phyloP scores from a whole-genome alignment of 1,140 invertebrate species.

The Drosophila lini region DNA sequence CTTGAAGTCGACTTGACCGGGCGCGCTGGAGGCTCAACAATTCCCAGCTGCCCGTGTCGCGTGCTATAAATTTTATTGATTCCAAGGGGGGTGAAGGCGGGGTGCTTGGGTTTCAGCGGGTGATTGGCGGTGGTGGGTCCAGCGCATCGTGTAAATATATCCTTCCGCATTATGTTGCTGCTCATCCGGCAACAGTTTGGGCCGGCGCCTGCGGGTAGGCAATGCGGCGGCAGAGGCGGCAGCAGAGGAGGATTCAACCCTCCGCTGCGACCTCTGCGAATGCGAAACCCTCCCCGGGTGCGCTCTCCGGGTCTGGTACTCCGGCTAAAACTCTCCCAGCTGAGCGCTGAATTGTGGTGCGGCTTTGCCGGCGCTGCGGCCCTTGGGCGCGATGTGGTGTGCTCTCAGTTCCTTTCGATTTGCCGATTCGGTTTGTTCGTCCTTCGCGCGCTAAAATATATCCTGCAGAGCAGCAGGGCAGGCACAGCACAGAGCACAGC shows the following conservation, averaged over 20 bases:
- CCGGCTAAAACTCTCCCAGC: constrained; percentile 28
- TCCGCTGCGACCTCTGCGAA: constrained; percentile 17
- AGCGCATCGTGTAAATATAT: constrained; percentile 79
- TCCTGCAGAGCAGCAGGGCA: constrained; percentile 27
- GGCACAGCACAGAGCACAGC: constrained; percentile 2
- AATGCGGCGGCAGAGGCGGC: constrained; percentile 22
- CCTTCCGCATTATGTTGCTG: constrained; percentile 78
- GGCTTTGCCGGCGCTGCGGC: constrained; percentile 14
- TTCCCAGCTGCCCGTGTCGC: constrained; percentile 68
- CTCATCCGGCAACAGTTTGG: constrained; percentile 77
- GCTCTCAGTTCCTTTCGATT: constrained; percentile 61
- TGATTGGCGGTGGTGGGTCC: constrained; percentile 56
- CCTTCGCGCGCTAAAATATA: constrained; percentile 35
- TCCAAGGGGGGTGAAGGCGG: constrained; percentile 4
- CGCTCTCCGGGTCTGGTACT: constrained; percentile 8
- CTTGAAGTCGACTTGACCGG: constrained; percentile 74
- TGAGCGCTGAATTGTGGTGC: constrained; percentile 55
- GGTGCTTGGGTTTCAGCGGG: constrained; percentile 3
- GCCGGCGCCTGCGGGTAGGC: constrained; percentile 79
- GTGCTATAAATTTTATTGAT: constrained; percentile 81
- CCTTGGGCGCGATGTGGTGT: constrained; percentile 30
- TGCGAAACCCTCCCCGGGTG: constrained; percentile 23
- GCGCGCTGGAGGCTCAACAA: constrained; percentile 64
- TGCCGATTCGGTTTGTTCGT: constrained; percentile 52
- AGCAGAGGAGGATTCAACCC: constrained; percentile 35